phyloP scores from a whole-genome alignment of 2,888 invertebrate species.

The Tridacna gigas region DNA sequence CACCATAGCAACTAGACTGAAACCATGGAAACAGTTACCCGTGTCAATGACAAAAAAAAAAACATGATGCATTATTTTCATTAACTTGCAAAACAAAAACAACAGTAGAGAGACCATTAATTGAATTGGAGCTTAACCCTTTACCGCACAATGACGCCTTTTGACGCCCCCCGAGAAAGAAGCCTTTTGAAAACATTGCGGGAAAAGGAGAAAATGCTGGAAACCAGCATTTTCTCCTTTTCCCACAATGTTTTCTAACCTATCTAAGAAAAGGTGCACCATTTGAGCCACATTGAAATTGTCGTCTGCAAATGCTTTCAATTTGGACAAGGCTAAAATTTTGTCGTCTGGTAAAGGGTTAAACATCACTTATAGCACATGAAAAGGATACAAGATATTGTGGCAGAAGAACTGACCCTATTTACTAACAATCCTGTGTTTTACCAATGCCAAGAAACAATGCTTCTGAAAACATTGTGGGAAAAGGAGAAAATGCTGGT shows the following conservation, averaged over 20 bases:
- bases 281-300: too few relatives aligned
- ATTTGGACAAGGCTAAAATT: too few relatives aligned
- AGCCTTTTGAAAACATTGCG: too few relatives aligned
- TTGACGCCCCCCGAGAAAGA: too few relatives aligned
- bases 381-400: not conserved
- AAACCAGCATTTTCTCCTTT: too few relatives aligned
- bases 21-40: constrained; percentile 23
- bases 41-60: constrained; percentile 24
- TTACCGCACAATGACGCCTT: too few relatives aligned
- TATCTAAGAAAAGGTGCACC: too few relatives aligned
- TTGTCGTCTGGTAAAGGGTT: too few relatives aligned
- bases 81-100: not conserved
- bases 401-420: not conserved
- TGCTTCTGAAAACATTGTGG: not conserved
- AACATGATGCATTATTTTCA: not conserved
- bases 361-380: not conserved
- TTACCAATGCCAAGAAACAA: not conserved
- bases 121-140: not conserved
- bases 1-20: constrained; percentile 9
- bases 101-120: not conserved
- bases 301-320: too few relatives aligned
- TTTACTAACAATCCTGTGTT: not conserved
- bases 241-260: too few relatives aligned
- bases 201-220: too few relatives aligned
- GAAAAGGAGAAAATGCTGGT: not conserved